Evolutionary conservation across 2,888 invertebrate species (phyloP), one percentile per base, ranked within the genome.

Genomic region (Cephus pulcher): DNA sequence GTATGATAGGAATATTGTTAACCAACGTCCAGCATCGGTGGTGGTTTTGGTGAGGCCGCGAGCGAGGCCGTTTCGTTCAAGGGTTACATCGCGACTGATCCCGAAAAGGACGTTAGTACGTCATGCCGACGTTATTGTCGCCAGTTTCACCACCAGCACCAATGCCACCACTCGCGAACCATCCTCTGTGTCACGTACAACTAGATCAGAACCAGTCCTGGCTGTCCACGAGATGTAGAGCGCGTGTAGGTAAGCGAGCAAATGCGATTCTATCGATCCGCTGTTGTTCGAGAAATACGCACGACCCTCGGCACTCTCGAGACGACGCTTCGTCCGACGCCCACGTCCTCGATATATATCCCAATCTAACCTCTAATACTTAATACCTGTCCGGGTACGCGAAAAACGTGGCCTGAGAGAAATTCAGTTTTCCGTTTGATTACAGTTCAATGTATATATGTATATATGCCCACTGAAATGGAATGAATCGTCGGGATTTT

Each of bases 41-140:
- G 80, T 84, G 83, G 80, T 85, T 86, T 85, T 85, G 87, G 86
- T 86, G 84, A 85, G 89, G 90, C 90, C 90, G 83, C 87, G 84
- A 84, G 87, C 85, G 87, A 89, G 90, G 90, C 90, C 90, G 87
- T 87, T 85, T 85, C 88, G 86, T 87, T 85, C 88, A 86, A 86
- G 86, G 91, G 91, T 91, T 90, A 91, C 91, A 91, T 91, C 89
- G 91, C 91, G 91, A 91, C 91, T 91, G 90, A 89, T 85, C 85
- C 82, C 80, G 80, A 84, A 82, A 86, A 78, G 78, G 75, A 71
- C 75, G 73, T 69, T 69, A 68, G 75, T 73, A 71, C 68, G 75
- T 32, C 35, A 71, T 74, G 71, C 34, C 40, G 78, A 75, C 33
- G 37, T 34, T 34, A 32, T 23, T 34, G 32, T 32, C 71, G 71